These are phyloP conservation scores for Heliconius aoede DNA, from an alignment of 2,888 invertebrate genomes.

Conservation along the genomic window DNA sequence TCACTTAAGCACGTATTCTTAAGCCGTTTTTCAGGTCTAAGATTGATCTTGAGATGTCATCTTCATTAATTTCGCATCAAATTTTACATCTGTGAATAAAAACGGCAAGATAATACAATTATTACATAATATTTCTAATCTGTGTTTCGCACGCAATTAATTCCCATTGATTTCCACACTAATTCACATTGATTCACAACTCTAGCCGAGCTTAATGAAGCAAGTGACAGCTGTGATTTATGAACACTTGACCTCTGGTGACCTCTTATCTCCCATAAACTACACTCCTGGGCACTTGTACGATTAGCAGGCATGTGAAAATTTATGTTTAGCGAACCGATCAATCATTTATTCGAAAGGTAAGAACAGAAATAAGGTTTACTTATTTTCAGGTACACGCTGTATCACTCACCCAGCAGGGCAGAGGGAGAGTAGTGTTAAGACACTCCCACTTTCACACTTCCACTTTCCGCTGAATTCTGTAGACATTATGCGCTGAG, in stretches of 20 bases:
- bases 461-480: no score
- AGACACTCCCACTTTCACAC: no score
- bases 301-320: slow-evolving; percentile 33
- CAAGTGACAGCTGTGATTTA: slow-evolving; percentile 43
- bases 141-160: slow-evolving; percentile 34
- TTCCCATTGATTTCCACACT: slow-evolving; percentile 26
- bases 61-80: no score
- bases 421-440: no score
- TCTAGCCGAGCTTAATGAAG: slow-evolving; percentile 40
- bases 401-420: no score
- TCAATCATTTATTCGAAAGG: background rate
- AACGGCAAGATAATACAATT: background rate
- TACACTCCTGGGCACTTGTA: slow-evolving; percentile 41
- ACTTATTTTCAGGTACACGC: no score
- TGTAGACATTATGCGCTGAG: no score
- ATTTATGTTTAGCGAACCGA: slow-evolving; percentile 23
- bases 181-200: slow-evolving; percentile 36
- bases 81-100: no score
- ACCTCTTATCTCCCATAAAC: slow-evolving; percentile 42
- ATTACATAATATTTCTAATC: slow-evolving; percentile 26
- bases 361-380: background rate
- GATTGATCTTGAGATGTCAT: no score
- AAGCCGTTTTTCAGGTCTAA: no score
- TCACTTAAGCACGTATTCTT: no score
- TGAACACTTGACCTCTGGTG: slow-evolving; percentile 35